Conservation (phyloP, 2,797 vertebrate species). For the Myotis findleyi region DNA sequence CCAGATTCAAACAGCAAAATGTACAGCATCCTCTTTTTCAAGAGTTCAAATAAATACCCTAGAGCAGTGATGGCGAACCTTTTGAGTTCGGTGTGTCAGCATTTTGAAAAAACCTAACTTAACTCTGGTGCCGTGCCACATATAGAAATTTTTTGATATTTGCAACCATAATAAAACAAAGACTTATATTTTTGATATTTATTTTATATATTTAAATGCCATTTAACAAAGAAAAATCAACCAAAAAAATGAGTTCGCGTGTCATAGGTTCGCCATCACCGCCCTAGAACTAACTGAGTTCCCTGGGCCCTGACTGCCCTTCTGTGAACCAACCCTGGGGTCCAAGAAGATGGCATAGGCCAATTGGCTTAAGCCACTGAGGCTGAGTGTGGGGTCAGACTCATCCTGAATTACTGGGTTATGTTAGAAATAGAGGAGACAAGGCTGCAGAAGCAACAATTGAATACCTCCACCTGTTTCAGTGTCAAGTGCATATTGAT, state of each 20-base stretch:
- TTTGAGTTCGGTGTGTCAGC: too few relatives aligned
- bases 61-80: too few relatives aligned
- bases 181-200: too few relatives aligned
- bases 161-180: too few relatives aligned
- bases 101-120: too few relatives aligned
- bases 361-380: background rate
- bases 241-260: too few relatives aligned
- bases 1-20: conserved; percentile 50
- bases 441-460: background rate
- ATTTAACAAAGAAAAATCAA: too few relatives aligned
- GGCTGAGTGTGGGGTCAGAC: background rate
- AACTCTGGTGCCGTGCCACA: too few relatives aligned
- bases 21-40: background rate
- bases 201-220: too few relatives aligned
- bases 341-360: background rate
- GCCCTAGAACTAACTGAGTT: background rate
- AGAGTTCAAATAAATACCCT: conserved; percentile 29
- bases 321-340: background rate
- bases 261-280: too few relatives aligned
- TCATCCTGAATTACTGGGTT: background rate
- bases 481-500: background rate
- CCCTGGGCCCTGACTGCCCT: background rate
- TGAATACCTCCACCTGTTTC: background rate
- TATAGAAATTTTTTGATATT: too few relatives aligned
- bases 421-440: background rate